A percentile compares a stretch with the other conserved stretches of the same genome.
Evolutionary conservation across 2,797 vertebrate genomes (phyloP).

Genomic region (Etheostoma nigrum): DNA sequence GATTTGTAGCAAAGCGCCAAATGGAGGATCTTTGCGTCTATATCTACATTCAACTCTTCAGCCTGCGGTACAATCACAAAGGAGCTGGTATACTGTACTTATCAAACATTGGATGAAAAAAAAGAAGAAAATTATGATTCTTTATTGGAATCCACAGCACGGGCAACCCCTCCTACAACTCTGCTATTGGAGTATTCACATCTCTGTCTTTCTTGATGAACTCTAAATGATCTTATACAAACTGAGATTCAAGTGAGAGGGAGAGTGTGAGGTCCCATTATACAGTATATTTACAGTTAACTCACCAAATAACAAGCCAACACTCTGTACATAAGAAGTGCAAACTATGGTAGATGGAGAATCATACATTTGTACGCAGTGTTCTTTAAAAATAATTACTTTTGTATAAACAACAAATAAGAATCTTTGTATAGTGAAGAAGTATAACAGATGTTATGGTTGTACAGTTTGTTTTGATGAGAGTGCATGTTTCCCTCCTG

Average conservation of each 20-base stretch:
- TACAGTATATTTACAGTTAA: constrained; percentile 27
- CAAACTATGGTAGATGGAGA: constrained; percentile 35
- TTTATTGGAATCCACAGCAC: too few relatives aligned
- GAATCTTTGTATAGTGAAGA: constrained; percentile 75
- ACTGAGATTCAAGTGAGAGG: not conserved
- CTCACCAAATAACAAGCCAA: constrained; percentile 32
- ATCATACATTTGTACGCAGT: constrained; percentile 68
- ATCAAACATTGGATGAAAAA: constrained; percentile 1
- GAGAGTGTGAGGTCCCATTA: constrained; percentile 10
- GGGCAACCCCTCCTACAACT: too few relatives aligned
- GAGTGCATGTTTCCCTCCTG: constrained; percentile 73
- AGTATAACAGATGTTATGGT: constrained; percentile 61
- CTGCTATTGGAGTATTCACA: constrained; percentile 7
- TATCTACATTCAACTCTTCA: constrained; percentile 25
- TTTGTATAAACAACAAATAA: constrained; percentile 71
- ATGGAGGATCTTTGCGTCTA: constrained; percentile 27
- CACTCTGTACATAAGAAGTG: constrained; percentile 45
- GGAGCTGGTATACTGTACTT: not conserved
- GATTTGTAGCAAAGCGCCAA: constrained; percentile 64
- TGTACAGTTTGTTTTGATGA: constrained; percentile 73
- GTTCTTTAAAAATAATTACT: constrained; percentile 61
- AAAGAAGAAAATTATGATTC: not conserved
- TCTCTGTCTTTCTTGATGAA: constrained; percentile 27
- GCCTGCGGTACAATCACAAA: not conserved
- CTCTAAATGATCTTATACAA: constrained; percentile 15